phyloP scores from a whole-genome alignment of 2,113 vertebrate species.

The Monopterus albus region DNA sequence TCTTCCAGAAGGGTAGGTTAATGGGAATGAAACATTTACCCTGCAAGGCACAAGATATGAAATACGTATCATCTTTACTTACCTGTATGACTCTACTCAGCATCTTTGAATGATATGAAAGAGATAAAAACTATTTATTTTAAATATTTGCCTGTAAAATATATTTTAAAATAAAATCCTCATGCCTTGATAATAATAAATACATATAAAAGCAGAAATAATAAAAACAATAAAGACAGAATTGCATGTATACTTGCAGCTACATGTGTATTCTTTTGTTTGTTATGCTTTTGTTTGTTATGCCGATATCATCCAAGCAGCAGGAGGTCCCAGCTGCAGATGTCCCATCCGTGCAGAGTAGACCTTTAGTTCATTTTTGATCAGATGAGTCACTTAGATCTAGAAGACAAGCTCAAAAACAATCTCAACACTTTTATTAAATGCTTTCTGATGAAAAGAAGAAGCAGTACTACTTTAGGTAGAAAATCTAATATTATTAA shows the following conservation, averaged over 20 bases:
- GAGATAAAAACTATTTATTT: no score
- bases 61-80: slow-evolving; percentile 6
- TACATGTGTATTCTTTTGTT: slow-evolving; percentile 10
- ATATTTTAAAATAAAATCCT: background rate
- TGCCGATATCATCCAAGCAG: no score
- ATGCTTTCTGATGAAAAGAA: slow-evolving; percentile 15
- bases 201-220: background rate
- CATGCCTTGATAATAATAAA: background rate
- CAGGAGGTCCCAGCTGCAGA: slow-evolving; percentile 70
- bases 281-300: slow-evolving; percentile 15
- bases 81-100: no score
- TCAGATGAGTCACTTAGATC: slow-evolving; percentile 70
- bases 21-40: background rate
- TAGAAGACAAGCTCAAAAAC: slow-evolving; percentile 49
- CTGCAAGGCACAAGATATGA: slow-evolving; percentile 11
- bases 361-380: slow-evolving; percentile 60
- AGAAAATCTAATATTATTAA: background rate
- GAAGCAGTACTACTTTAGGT: background rate
- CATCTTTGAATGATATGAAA: no score
- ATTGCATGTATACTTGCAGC: slow-evolving; percentile 1
- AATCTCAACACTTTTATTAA: slow-evolving; percentile 17
- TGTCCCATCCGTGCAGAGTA: slow-evolving; percentile 51
- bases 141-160: background rate
- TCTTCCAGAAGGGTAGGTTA: slow-evolving; percentile 93
- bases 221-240: no score